A percentile compares a stretch with the other conserved stretches of the same genome.
These are phyloP conservation scores for Nymphalis urticae DNA, from an alignment of 2,888 invertebrate genomes.

Conservation along the genomic window DNA sequence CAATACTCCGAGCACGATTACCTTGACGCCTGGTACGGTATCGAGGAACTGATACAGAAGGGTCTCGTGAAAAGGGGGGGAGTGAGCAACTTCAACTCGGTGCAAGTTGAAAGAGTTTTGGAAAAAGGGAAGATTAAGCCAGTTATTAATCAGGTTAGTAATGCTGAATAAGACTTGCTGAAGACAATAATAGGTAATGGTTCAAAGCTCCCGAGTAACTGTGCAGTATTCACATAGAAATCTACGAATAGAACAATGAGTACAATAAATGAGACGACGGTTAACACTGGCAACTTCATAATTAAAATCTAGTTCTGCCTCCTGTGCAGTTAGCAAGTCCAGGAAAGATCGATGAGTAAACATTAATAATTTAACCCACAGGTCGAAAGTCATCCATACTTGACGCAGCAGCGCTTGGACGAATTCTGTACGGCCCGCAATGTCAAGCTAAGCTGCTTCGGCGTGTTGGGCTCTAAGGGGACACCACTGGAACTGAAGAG, in stretches of 20 bases:
- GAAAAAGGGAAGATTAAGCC: slow-evolving; percentile 84
- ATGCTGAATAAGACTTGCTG: not conserved
- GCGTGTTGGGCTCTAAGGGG: slow-evolving; percentile 86
- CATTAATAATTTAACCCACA: slow-evolving; percentile 48
- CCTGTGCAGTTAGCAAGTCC: no score
- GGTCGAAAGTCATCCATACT: slow-evolving; percentile 91
- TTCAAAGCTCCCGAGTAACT: no score
- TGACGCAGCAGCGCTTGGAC: slow-evolving; percentile 85
- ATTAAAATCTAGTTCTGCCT: no score
- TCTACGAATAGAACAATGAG: no score
- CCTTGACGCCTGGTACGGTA: slow-evolving; percentile 89
- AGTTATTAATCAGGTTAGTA: slow-evolving; percentile 83
- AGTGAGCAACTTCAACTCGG: slow-evolving; percentile 92
- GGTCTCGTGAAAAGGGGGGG: slow-evolving; percentile 89
- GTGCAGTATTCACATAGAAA: no score
- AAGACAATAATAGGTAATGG: no score
- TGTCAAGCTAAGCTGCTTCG: slow-evolving; percentile 88
- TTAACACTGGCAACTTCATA: no score
- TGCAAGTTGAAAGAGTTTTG: slow-evolving; percentile 87
- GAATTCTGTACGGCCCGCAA: slow-evolving; percentile 84
- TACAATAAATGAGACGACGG: no score
- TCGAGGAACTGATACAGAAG: slow-evolving; percentile 87
- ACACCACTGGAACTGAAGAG: slow-evolving; percentile 85
- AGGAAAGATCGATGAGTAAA: not conserved
- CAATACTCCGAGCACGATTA: slow-evolving; percentile 82